Percentiles rank a stretch among this genome's conserved stretches.
phyloP scores from a whole-genome alignment of 2,888 invertebrate genomes.

The Leucania comma region DNA sequence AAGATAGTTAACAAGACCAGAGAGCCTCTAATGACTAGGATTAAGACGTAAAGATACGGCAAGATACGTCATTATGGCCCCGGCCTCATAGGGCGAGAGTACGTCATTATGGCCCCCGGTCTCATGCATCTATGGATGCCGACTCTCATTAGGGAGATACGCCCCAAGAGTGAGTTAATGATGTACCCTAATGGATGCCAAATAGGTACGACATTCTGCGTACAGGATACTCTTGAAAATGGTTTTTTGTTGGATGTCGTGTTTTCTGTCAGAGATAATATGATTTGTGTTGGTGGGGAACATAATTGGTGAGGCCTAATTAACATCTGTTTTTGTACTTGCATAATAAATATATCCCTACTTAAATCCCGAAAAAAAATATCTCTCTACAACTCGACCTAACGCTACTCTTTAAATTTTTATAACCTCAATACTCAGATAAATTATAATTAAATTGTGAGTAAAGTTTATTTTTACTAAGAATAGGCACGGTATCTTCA shows the following conservation, averaged over 20 bases:
- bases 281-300: not conserved
- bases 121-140: conserved; percentile 83
- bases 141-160: conserved; percentile 79
- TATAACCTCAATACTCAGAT: not conserved
- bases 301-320: not conserved
- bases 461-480: not conserved
- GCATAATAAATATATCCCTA: not conserved
- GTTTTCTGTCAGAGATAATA: conserved; percentile 46
- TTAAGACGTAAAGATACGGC: conserved; percentile 87
- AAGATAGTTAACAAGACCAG: conserved; percentile 68
- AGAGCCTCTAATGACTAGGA: conserved; percentile 79
- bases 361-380: not conserved
- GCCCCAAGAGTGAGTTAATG: conserved; percentile 73
- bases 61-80: conserved; percentile 75
- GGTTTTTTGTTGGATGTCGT: conserved; percentile 28
- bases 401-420: not conserved
- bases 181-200: conserved; percentile 71
- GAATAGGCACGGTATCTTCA: not conserved
- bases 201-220: conserved; percentile 46
- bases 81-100: conserved; percentile 71
- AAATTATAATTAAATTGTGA: not conserved
- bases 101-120: conserved; percentile 74
- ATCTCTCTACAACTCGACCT: not conserved
- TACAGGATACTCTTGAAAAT: conserved; percentile 33
- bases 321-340: not conserved